phyloP scores from a whole-genome alignment of 2,113 vertebrate species.

The Zapus hudsonius region DNA sequence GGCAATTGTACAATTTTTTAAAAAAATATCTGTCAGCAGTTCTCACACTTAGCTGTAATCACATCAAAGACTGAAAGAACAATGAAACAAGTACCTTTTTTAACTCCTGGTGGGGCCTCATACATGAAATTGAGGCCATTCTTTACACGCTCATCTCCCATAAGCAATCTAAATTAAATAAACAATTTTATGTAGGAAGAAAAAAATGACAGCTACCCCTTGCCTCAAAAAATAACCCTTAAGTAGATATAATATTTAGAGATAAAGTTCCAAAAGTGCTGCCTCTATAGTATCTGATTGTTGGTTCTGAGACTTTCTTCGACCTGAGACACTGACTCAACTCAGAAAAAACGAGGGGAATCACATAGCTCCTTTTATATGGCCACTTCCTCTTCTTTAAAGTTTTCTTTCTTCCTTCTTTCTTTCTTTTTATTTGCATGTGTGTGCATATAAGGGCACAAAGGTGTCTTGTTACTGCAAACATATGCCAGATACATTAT shows the following conservation, averaged over 20 bases:
- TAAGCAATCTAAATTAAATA: conserved; percentile 90
- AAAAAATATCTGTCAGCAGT: background rate
- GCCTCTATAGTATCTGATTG: background rate
- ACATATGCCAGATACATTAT: no score
- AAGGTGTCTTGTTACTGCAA: no score
- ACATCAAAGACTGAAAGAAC: background rate
- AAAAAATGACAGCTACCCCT: background rate
- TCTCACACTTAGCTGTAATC: conserved; percentile 11
- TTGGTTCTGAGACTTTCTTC: background rate
- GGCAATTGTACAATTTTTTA: conserved; percentile 36
- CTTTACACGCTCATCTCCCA: conserved; percentile 99
- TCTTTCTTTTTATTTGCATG: no score
- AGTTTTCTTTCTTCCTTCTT: no score
- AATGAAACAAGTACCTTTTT: conserved; percentile 90
- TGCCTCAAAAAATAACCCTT: background rate
- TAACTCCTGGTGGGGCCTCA: conserved; percentile 97
- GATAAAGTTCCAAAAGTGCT: background rate
- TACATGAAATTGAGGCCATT: conserved; percentile 99
- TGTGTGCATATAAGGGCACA: no score
- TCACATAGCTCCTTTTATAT: background rate
- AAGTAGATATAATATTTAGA: conserved; percentile 10
- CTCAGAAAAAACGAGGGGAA: background rate
- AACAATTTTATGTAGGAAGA: background rate
- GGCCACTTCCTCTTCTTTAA: no score
- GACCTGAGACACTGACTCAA: background rate